Evolutionary conservation across 1,140 invertebrate genomes (phyloP).

Genomic region (Acromyrmex charruanus): DNA sequence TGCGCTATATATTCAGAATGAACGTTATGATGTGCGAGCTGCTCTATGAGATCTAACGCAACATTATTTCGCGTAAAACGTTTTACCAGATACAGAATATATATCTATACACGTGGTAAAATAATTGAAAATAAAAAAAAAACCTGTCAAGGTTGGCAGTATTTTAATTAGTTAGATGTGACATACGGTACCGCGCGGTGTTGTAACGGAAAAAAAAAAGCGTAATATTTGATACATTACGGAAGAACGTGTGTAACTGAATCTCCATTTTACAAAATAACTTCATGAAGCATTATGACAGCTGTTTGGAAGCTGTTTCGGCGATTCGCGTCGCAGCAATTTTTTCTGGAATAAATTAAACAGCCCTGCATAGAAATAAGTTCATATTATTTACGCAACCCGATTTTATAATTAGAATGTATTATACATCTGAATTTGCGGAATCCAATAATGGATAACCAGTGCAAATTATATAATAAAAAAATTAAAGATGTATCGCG

Average conservation of each 20-base stretch:
- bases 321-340: conserved; percentile 23
- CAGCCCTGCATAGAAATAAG: conserved; percentile 46
- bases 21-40: conserved; percentile 41
- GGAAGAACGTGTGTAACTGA: conserved; percentile 35
- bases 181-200: not conserved
- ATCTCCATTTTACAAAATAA: conserved; percentile 45
- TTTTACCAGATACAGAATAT: conserved; percentile 7
- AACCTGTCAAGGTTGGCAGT: conserved; percentile 42
- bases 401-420: conserved; percentile 39
- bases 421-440: not conserved
- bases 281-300: conserved; percentile 47
- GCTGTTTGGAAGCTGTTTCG: conserved; percentile 44
- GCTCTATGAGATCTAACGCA: conserved; percentile 32
- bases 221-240: conserved; percentile 57
- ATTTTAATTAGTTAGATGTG: conserved; percentile 51
- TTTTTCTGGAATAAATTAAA: conserved; percentile 57
- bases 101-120: not conserved
- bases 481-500: not conserved
- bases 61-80: conserved; percentile 43
- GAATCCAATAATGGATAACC: not conserved
- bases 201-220: conserved; percentile 34
- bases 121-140: conserved; percentile 45
- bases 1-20: conserved; percentile 16
- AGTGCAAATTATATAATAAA: not conserved
- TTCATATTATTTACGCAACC: conserved; percentile 21